Evolutionary conservation across 2,888 invertebrate genomes (phyloP), one percentile per base, ranked within the genome.

Genomic region (Nasonia oneida): DNA sequence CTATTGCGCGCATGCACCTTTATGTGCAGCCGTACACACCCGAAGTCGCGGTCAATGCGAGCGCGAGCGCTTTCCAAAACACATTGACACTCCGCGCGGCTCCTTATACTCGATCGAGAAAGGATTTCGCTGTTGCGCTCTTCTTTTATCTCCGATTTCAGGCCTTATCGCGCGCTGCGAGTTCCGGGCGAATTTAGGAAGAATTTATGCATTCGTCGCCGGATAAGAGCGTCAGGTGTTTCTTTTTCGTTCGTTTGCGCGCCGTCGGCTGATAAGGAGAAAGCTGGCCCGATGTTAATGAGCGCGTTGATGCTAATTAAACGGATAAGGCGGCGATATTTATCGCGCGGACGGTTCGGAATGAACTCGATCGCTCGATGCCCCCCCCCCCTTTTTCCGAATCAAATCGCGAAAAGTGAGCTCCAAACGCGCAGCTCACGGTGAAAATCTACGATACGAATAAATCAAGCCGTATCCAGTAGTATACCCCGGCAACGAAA

Each of bases 71-170:
- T 64, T 67, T 29, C 67, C 33, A n/a, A 67, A 67, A 67, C 5
- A 29, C 67, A 67, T 14, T 67, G 67, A 67, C 67, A 67, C 29
- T 33, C 37, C 37, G 37, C 67, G 67, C 67, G 67, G 10, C 29
- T n/a, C 57, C n/a, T 12, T 37, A 37, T 37, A 37, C 37, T 67
- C 33, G 67, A 67, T 3, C 67, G 67, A 67, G 18, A 70, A 18
- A 29, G 67, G 67, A 64, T 42, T 67, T 42, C 29, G 64, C 67
- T 64, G 61, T 73, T 42, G 33, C 42, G 39, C 14, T 23, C 23
- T 23, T 74, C 42, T 74, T 39, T 42, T 74, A 42, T 57, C 71
- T 81, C 57, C 80, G 57, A 57, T 81, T 75, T 75, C 15, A 4
- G n/a, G 14, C 12, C 67, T 67, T 57, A n/a, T 67, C 67, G 33